phyloP scores from a whole-genome alignment of 2,797 vertebrate genomes.

The Sebastes wilsoni region DNA sequence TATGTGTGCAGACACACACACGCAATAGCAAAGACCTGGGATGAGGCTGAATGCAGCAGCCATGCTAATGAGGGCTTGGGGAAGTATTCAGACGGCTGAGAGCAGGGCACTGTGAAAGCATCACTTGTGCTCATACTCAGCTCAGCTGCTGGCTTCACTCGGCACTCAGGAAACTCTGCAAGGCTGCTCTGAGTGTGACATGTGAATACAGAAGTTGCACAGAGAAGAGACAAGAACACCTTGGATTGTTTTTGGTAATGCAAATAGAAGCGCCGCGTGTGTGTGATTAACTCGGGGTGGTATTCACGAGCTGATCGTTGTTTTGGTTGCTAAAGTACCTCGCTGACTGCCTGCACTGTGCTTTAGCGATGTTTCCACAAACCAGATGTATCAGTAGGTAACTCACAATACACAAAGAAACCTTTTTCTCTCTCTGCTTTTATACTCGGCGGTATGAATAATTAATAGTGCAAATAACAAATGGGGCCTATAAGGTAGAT shows the following conservation, averaged over 20 bases:
- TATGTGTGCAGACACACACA: constrained; percentile 24
- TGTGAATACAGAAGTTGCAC: constrained; percentile 73
- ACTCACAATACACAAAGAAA: not conserved
- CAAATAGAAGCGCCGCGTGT: constrained; percentile 7
- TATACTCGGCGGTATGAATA: not conserved
- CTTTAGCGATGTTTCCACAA: not conserved
- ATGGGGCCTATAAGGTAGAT: not conserved
- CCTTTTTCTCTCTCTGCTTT: not conserved
- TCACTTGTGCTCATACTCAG: constrained; percentile 82
- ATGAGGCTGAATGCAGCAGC: constrained; percentile 79
- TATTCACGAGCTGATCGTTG: not conserved
- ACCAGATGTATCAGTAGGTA: not conserved
- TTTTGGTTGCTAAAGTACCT: not conserved
- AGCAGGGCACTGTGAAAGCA: constrained; percentile 82
- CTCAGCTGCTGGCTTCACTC: constrained; percentile 83
- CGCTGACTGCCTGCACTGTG: not conserved
- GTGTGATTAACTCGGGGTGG: not conserved
- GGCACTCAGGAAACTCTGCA: constrained; percentile 78
- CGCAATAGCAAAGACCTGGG: constrained; percentile 71
- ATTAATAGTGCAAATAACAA: not conserved
- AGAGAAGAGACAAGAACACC: constrained; percentile 62
- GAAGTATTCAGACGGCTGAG: constrained; percentile 76
- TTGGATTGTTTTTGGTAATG: constrained; percentile 47
- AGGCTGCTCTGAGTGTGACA: constrained; percentile 67
- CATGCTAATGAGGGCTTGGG: constrained; percentile 84